phyloP scores from a whole-genome alignment of 2,797 vertebrate genomes.

The Coracias cyanogaster region DNA sequence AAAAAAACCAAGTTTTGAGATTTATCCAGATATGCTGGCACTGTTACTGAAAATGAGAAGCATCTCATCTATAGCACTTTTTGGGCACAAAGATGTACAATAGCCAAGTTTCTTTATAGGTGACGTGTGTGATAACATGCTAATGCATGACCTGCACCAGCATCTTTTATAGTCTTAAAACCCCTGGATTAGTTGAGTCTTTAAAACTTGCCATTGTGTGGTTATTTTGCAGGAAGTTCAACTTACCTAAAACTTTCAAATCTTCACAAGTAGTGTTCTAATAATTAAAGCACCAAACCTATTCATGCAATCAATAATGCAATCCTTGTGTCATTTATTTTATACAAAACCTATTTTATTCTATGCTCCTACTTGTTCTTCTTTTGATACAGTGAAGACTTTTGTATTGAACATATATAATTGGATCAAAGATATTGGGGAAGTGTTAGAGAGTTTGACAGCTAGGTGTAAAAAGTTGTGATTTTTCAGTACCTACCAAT shows the following conservation, averaged over 20 bases:
- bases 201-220: neutral
- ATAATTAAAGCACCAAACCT: conserved; percentile 11
- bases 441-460: neutral
- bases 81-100: neutral
- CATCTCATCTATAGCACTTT: neutral
- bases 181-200: neutral
- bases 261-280: neutral
- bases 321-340: neutral
- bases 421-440: neutral
- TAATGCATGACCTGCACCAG: neutral
- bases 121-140: neutral
- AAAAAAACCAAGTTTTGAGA: neutral
- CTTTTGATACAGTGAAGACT: neutral
- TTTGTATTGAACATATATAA: neutral
- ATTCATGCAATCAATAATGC: neutral
- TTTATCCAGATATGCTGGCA: neutral
- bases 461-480: neutral
- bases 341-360: conserved; percentile 1
- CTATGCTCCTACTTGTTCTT: neutral
- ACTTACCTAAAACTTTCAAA: neutral
- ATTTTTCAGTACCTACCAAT: neutral
- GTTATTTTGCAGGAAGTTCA: neutral
- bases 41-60: neutral
- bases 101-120: neutral
- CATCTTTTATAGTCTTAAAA: neutral